Percentiles rank a stretch among this genome's conserved stretches.
phyloP scores from a whole-genome alignment of 2,113 vertebrate genomes.

The Oenanthe oenanthe region DNA sequence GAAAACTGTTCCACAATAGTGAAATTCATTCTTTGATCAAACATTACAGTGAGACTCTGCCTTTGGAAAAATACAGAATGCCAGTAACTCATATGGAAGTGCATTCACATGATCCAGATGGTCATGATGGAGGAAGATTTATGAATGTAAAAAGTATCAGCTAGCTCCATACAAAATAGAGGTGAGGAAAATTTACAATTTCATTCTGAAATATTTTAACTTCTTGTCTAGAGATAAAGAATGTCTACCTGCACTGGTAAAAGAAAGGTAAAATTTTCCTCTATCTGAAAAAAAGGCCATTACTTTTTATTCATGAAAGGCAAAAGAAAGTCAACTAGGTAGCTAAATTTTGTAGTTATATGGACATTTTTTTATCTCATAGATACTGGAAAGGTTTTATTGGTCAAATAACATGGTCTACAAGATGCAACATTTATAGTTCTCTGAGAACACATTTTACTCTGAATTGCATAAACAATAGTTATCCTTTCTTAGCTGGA shows the following conservation, averaged over 20 bases:
- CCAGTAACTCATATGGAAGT: not conserved
- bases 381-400: not conserved
- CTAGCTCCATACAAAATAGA: not conserved
- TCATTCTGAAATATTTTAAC: not conserved
- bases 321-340: not conserved
- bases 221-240: not conserved
- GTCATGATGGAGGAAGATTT: not conserved
- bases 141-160: not conserved
- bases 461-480: not conserved
- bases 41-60: not conserved
- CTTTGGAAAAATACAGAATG: not conserved
- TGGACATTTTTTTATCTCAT: not conserved
- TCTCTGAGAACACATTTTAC: not conserved
- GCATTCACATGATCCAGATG: not conserved
- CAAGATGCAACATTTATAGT: not conserved
- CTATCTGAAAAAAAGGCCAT: not conserved
- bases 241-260: not conserved
- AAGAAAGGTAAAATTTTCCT: not conserved
- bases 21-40: not conserved
- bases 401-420: not conserved
- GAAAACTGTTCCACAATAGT: not conserved
- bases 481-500: not conserved
- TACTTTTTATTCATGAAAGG: not conserved
- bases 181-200: not conserved
- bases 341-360: not conserved